A percentile compares a stretch with the other conserved stretches of the same genome.
phyloP scores from a whole-genome alignment of 2,888 invertebrate genomes.

The Hypena proboscidalis region DNA sequence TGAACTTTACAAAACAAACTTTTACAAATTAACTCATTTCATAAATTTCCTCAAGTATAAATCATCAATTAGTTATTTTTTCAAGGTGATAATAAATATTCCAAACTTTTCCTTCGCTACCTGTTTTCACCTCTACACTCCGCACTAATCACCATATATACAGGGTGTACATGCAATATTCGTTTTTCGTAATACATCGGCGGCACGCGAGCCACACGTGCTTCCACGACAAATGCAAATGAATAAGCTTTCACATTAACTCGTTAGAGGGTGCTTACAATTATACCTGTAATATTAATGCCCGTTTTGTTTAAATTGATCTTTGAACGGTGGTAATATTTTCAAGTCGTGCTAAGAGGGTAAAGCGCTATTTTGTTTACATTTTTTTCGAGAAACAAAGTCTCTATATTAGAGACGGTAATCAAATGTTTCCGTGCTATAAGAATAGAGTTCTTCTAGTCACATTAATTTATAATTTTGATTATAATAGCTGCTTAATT shows the following conservation, averaged over 20 bases:
- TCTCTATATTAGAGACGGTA: too few relatives aligned
- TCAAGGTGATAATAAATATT: too few relatives aligned
- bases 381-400: too few relatives aligned
- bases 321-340: slow-evolving; percentile 21
- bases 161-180: slow-evolving; percentile 54
- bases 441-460: too few relatives aligned
- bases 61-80: too few relatives aligned
- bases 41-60: too few relatives aligned
- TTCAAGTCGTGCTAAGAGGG: slow-evolving; percentile 9
- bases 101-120: slow-evolving; percentile 17
- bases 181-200: slow-evolving; percentile 70
- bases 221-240: slow-evolving; percentile 81
- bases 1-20: too few relatives aligned
- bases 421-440: too few relatives aligned
- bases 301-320: slow-evolving; percentile 15
- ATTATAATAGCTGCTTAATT: too few relatives aligned
- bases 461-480: slow-evolving; percentile 1
- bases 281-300: slow-evolving; percentile 35
- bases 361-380: not conserved
- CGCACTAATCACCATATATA: slow-evolving; percentile 45
- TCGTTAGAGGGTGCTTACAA: slow-evolving; percentile 61
- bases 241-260: slow-evolving; percentile 74
- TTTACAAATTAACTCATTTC: too few relatives aligned
- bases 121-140: slow-evolving; percentile 40
- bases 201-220: slow-evolving; percentile 78